Percentiles rank a stretch among this genome's conserved stretches.
phyloP scores from a whole-genome alignment of 35 echinoderm and acorn worm genomes.

The Stichopus chloronotus region DNA sequence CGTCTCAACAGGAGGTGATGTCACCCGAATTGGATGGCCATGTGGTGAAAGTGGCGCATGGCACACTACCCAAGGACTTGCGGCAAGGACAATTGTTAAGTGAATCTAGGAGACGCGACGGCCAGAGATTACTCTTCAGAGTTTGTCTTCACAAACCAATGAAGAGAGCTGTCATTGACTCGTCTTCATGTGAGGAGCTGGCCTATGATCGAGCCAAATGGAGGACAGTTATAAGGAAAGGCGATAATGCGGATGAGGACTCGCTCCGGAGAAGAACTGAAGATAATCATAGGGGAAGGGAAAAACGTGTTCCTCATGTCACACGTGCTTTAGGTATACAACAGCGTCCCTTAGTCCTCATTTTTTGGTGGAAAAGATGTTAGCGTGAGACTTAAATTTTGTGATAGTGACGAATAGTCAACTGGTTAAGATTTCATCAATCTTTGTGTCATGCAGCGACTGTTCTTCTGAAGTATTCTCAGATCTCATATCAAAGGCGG shows the following conservation, averaged over 20 bases:
- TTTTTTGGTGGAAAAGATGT: too few species aligned
- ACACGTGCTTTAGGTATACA: too few species aligned
- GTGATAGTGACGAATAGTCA: too few species aligned
- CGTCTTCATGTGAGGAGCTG: background rate
- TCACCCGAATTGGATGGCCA: background rate
- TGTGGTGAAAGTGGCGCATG: background rate
- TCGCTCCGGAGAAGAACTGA: slow-evolving; percentile 3
- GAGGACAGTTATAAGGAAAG: background rate
- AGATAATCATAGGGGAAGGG: too few species aligned
- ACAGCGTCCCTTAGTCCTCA: too few species aligned
- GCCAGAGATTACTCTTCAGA: background rate
- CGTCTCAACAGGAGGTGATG: background rate
- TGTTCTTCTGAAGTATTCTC: too few species aligned
- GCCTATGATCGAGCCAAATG: background rate
- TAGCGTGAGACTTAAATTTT: too few species aligned
- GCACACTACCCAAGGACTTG: background rate
- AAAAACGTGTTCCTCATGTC: too few species aligned
- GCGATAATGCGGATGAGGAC: background rate
- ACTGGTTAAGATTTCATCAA: too few species aligned
- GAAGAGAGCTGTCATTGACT: background rate
- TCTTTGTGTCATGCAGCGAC: too few species aligned
- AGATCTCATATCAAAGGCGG: too few species aligned
- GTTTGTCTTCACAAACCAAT: background rate
- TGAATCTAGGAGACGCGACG: background rate
- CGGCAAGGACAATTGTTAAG: background rate